Base-by-base conservation (phyloP, 2,888 invertebrate species). In the Syrista parreyssii region DNA sequence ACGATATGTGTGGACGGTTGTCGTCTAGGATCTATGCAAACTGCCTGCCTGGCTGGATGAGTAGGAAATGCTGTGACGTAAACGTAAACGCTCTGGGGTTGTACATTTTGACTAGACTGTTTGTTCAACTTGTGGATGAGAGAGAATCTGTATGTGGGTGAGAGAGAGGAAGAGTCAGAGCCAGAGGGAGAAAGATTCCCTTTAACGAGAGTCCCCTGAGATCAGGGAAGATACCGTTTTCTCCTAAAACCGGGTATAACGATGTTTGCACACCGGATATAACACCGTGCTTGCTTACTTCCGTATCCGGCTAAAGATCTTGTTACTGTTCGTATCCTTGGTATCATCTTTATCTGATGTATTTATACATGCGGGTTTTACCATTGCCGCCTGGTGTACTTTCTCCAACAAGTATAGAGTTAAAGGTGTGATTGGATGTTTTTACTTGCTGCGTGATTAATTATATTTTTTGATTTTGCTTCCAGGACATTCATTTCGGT, bases 401-500 rank as follows among this genome's bases (percentile, higher is more conserved):
- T 55, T 0, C 55, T 55, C 9, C 9, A 55, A 55, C 9, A 23
- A 23, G 23, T 55, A 23, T 55, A 55, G 55, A 23, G 23, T 23
- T 9, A 23, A 55, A 23, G 11, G 2, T 36, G 36, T 2, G 15
- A 23, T 15, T 55, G 9, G 55, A 9, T 23, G 55, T 55, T 55
- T 55, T 15, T 9, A 9, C 9, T 55, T 23, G 55, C 23, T 9
- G 55, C 0, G 23, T 2, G 55, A 55, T 2, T 23, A 23, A 23
- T 55, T 55, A 55, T 55, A 55, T 55, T 23, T 55, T 9, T 6
- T 75, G 23, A 68, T 73, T 74, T 34, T 68, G 4, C 78, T 92
- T 92, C 31, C 91, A 95, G 95, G 96, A 97, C 85, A 96, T 97
- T 82, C 93, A 95, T 90, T 97, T 96, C 85, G 97, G 97, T 4